A percentile compares a stretch with the other conserved stretches of the same genome.
Conservation (phyloP, 2,113 vertebrate genomes). For the Zingel zingel region DNA sequence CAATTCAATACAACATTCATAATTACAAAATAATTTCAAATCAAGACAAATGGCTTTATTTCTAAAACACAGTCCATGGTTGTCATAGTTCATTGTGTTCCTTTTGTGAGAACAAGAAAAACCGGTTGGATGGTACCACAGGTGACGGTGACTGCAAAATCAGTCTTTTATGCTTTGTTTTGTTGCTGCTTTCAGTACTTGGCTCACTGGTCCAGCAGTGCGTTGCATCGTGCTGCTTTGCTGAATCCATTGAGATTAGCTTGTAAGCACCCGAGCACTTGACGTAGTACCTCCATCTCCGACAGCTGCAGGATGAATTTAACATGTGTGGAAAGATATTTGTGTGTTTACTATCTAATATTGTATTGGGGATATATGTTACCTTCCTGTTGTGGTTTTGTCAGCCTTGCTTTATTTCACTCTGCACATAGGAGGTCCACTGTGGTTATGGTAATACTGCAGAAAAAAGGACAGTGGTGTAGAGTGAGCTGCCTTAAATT, state of each 20-base stretch:
- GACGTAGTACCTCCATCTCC: constrained; percentile 1
- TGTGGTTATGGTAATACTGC: constrained; percentile 13
- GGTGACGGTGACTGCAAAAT: constrained; percentile 42
- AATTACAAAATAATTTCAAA: neutral
- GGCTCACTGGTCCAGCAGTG: constrained; percentile 42
- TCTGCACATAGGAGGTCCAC: constrained; percentile 3
- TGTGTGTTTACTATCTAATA: neutral
- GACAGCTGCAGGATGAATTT: constrained; percentile 10
- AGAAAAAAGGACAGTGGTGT: neutral
- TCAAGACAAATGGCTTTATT: neutral
- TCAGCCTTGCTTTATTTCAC: constrained; percentile 18
- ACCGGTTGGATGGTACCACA: constrained; percentile 7
- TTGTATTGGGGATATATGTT: neutral
- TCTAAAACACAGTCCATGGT: neutral
- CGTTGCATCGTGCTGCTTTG: constrained; percentile 26
- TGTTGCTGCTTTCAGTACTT: constrained; percentile 51
- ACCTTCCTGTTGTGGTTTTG: neutral
- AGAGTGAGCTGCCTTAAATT: neutral
- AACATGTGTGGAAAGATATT: neutral
- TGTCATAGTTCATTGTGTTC: constrained; percentile 15
- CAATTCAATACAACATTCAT: neutral
- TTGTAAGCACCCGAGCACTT: constrained; percentile 31
- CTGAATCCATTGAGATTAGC: constrained; percentile 50
- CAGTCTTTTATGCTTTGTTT: constrained; percentile 49
- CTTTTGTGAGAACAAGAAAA: constrained; percentile 25